These are phyloP conservation scores for Poecilobothrus nobilitatus DNA, from an alignment of 2,888 invertebrate species.

Conservation along the genomic window DNA sequence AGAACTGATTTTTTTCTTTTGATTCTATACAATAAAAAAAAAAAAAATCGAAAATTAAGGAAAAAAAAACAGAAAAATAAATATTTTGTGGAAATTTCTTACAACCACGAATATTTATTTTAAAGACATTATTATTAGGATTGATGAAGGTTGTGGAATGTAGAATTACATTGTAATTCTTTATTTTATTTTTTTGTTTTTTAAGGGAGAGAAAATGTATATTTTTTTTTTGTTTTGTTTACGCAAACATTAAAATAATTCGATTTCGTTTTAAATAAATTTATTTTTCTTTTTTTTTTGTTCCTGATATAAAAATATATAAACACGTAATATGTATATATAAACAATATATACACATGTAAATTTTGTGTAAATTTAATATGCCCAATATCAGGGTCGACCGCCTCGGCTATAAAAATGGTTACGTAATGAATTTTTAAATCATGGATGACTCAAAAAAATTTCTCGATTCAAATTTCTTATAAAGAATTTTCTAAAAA, in stretches of 20 bases:
- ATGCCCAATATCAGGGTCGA: no score
- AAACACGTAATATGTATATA: no score
- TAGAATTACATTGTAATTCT: background rate
- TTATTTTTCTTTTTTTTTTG: background rate
- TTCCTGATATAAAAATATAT: no score
- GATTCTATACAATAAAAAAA: background rate
- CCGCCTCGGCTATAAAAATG: no score
- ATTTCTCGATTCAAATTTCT: no score
- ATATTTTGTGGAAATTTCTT: background rate
- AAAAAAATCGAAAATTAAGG: background rate
- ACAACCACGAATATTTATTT: background rate
- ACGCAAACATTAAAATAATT: conserved; percentile 4
- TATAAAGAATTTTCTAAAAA: no score
- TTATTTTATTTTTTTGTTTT: background rate
- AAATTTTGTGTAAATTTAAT: no score
- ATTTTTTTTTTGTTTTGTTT: background rate
- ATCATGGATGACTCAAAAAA: no score
- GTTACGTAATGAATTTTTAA: no score
- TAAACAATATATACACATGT: no score
- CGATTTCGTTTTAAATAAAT: background rate
- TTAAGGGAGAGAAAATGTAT: background rate
- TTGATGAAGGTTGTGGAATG: background rate
- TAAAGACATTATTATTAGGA: background rate
- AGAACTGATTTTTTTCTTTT: no score
- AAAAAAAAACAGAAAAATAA: no score